A percentile compares a stretch with the other conserved stretches of the same genome.
phyloP scores from a whole-genome alignment of 2,797 vertebrate genomes.

The Harpagifer antarcticus region DNA sequence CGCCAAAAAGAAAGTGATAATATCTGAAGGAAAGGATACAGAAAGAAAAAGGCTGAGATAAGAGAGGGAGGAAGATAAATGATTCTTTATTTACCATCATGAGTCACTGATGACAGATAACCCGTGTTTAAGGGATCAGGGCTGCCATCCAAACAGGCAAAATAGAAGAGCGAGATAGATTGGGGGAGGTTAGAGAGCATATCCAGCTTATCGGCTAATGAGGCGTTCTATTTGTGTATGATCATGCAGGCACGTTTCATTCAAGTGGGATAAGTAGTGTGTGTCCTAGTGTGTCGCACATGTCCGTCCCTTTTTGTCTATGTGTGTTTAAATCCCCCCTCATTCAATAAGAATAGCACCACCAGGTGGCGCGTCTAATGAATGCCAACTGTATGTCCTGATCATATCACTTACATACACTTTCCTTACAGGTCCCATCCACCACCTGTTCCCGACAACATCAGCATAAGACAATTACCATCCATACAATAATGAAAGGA shows the following conservation, averaged over 20 bases:
- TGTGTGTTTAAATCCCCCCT: conserved; percentile 20
- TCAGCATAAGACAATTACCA: conserved; percentile 69
- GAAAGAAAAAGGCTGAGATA: conserved; percentile 49
- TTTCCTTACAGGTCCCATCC: conserved; percentile 59
- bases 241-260: conserved; percentile 74
- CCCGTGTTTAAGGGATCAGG: conserved; percentile 76
- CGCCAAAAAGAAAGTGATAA: conserved; percentile 22
- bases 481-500: conserved; percentile 80
- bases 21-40: conserved; percentile 42
- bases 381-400: conserved; percentile 35
- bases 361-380: conserved; percentile 69
- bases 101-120: conserved; percentile 81
- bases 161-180: conserved; percentile 56
- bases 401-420: conserved; percentile 35
- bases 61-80: conserved; percentile 62
- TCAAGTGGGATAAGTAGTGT: conserved; percentile 69
- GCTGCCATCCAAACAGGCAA: conserved; percentile 67
- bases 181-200: conserved; percentile 69
- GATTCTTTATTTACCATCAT: conserved; percentile 75
- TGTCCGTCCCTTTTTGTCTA: conserved; percentile 4
- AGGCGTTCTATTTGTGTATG: conserved; percentile 74
- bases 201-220: conserved; percentile 77
- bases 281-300: conserved; percentile 22
- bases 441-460: conserved; percentile 69
- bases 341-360: conserved; percentile 41